Base-by-base conservation (phyloP, 2,113 vertebrate species). In the Glareola pratincola region DNA sequence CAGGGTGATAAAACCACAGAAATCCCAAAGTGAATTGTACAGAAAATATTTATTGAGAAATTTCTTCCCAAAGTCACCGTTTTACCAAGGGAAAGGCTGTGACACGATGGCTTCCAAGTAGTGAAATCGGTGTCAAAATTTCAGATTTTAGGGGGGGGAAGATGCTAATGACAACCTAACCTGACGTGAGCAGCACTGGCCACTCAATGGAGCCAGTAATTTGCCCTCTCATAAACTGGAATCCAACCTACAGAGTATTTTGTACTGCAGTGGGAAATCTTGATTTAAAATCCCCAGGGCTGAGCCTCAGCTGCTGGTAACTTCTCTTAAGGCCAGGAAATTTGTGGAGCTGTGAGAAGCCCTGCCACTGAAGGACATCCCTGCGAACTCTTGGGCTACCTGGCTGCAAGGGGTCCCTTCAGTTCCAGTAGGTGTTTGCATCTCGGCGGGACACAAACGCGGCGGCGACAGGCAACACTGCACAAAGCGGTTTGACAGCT, bases 121-220 rank as follows among this genome's bases (percentile, higher is more conserved):
- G 10, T 32, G 47, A 88, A 66, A 88, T 32, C 5, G 41, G 14
- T 8, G 43, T 20, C 27, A 79, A 51, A 76, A 73, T 27, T 32
- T 26, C 71, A 51, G 20, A 37, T 85, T 88, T 94, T 63, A 43
- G 36, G 32, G 23, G 51, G 21, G 17, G 48, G 66, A 79, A 1
- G 8, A 29, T 23, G 24, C 26, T 54, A 50, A 68, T 7, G 60
- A 43, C 47, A 23, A 73, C 39, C 23, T 32, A n/a, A 66, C 11
- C 32, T 24, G 16, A 29, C 9, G 4, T 6, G 36, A 50, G 53
- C 23, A 50, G 57, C 43, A 50, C 14, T 0, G 0, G 12, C 29
- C 68, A n/a, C 75, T 45, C 11, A 27, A 39, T 2, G 26, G 10
- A 9, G 24, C 16, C 83, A 36, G 27, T 29, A 34, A 74, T 86